Base-by-base conservation (phyloP, 2,797 vertebrate species). In the Enteromius treurensis region DNA sequence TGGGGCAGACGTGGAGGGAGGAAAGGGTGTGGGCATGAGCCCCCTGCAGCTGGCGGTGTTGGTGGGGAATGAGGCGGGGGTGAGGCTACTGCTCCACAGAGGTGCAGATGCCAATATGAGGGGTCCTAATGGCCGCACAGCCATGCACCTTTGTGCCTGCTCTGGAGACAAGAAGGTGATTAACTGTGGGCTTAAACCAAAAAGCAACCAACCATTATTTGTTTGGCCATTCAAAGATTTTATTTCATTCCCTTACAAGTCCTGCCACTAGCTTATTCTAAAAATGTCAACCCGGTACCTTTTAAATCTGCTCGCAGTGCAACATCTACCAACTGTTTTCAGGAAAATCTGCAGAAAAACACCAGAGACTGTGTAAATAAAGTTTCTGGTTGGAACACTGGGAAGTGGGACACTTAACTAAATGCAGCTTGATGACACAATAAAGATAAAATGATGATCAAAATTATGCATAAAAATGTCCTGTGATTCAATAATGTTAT, bases 11-110 rank as follows among this genome's bases (percentile, higher is more conserved):
- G 79, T 88, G 32, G 88, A 91, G 19, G 91, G 91, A 2, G 86
- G 86, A 3, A 81, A 82, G 17, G 88, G 88, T 1, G 40, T 84
- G 4, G 89, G 87, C 0, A 80, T 91, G 15, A 86, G 90, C 5
- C 87, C 92, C 0, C 74, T 94, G 47, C 93, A 94, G 0, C 85
- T 93, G 0, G 89, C 90, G 0, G 92, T 92, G 0, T 88, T 92
- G 87, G 83, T 81, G 4, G 49, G 85, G 9, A 89, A 86, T 55
- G 70, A 83, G 10, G 81, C 82, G 0, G 86, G 90, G 0, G 81
- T 93, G 34, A 64, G 49, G 15, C 88, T 92, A 49, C 90, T 95
- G 10, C 87, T 95, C 21, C 89, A 82, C 0, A 81, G 80, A 7
- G 93, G 92, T 1, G 92, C 90, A 0, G 80, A 82, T 0, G 81